Evolutionary conservation across 2,888 invertebrate genomes (phyloP), one percentile per base, ranked within the genome.

Genomic region (Sturmia bella): DNA sequence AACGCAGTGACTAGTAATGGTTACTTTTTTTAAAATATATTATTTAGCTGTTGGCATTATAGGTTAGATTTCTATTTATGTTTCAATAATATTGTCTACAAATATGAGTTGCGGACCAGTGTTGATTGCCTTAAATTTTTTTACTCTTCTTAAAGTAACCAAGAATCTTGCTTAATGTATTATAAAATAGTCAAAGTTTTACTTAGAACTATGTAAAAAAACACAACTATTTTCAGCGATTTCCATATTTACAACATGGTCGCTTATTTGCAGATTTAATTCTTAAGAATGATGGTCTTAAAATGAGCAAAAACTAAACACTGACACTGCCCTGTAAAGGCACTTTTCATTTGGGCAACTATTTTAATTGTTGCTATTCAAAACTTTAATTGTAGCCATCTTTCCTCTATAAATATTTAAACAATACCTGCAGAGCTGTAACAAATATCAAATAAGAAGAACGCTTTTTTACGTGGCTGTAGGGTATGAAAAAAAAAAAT

Each of bases 341-440:
- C 37, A 21, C 7, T 21, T 45, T 48, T 37, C 21, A 64, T 54
- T 32, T 50, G 37, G 19, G 21, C 43, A 11, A 37, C 56, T 17
- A 48, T 39, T 56, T 66, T 57, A 74, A 74, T 74, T 74, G 74
- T 66, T 64, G 56, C 61, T 48, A 56, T 56, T 64, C 54, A 74
- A 54, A 64, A 48, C 13, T 11, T 64, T 56, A 64, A 66, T 45
- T 74, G 56, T 74, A 37, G 45, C 11, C 32, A 57, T 39, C 56
- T 39, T 37, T 56, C 19, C 9, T 57, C 17, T 45, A 59, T 76
- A 63, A 76, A 76, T 76, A 45, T 61, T 69, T 76, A 45, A 76
- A 69, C 37, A 54, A 54, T 61, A 54, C 69, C 32, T 69, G 32
- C 52, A 43, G 37, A 52, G 76, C 45, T 56, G 75, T 70, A 57